phyloP scores from a whole-genome alignment of 2,113 vertebrate genomes.

The Oxygymnocypris stewartii region DNA sequence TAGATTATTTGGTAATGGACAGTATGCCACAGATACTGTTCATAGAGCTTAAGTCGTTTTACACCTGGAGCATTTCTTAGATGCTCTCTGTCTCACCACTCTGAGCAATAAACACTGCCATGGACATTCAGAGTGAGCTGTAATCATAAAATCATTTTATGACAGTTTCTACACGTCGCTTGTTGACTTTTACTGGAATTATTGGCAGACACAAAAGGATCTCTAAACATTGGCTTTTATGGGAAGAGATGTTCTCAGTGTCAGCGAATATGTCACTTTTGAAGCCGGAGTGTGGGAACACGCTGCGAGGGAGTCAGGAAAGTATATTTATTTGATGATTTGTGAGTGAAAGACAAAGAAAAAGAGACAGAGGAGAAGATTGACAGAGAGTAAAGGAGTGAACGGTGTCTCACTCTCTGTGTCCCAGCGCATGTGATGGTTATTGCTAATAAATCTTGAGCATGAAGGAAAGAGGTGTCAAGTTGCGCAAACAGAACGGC shows the following conservation, averaged over 20 bases:
- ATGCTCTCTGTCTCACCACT: neutral
- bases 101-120: neutral
- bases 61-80: neutral
- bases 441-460: slow-evolving; percentile 60
- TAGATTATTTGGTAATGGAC: neutral
- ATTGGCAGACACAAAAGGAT: slow-evolving; percentile 31
- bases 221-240: slow-evolving; percentile 46
- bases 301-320: neutral
- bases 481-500: slow-evolving; percentile 65
- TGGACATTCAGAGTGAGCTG: neutral
- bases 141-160: slow-evolving; percentile 27
- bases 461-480: slow-evolving; percentile 60
- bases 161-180: slow-evolving; percentile 31
- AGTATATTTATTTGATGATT: slow-evolving; percentile 33
- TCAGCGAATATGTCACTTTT: slow-evolving; percentile 31
- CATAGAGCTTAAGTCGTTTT: neutral
- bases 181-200: slow-evolving; percentile 43
- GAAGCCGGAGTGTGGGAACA: slow-evolving; percentile 15
- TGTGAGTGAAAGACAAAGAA: slow-evolving; percentile 27
- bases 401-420: neutral
- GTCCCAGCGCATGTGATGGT: slow-evolving; percentile 45
- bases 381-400: neutral
- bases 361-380: neutral
- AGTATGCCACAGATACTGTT: neutral
- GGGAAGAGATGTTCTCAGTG: slow-evolving; percentile 46